Base-by-base conservation (phyloP, 2,888 invertebrate genomes). In the Drosophila kuntzei region DNA sequence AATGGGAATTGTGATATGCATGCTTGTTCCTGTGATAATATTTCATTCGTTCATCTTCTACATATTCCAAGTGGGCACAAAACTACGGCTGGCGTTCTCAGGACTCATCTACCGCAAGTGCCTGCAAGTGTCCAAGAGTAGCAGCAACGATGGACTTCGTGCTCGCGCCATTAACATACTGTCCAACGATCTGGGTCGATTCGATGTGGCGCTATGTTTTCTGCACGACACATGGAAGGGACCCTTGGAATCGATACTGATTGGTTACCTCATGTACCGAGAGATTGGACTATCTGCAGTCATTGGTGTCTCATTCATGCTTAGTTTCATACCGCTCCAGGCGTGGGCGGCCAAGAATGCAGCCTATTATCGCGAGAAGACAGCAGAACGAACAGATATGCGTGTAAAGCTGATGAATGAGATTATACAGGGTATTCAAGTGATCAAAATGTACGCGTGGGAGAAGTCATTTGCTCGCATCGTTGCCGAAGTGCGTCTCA, bases 161-260 rank as follows among this genome's bases (percentile, higher is more conserved):
- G 98, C 93, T 0, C 94, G 94, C 71, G 94, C 94, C 68, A 97
- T 98, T 29, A 98, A 98, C 91, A 94, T 99, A n/a, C 93, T 99
- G 63, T 98, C 98, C 1, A 99, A 98, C 90, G 99, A 99, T 92
- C 97, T 99, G 73, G 97, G 96, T 87, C 94, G 96, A 55, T 98
- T 99, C 91, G 99, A 99, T 91, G 95, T 97, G 90, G 96, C 97
- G 11, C 94, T 97, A 58, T 95, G 97, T 76, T 97, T 98, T 91
- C 93, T 98, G 6, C 98, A 98, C 43, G 98, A 97, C 91, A 93
- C 98, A 27, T 98, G 98, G 97, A 95, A 98, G 68, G 98, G 97
- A 0, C 97, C 98, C 0, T 90, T 97, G 16, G 96, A 92, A 61
- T 90, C 92, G 0, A 14, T 92, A 0, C 49, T 92, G 2, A 89